phyloP scores from a whole-genome alignment of 1,140 invertebrate species.

The Drosophila baimaii region DNA sequence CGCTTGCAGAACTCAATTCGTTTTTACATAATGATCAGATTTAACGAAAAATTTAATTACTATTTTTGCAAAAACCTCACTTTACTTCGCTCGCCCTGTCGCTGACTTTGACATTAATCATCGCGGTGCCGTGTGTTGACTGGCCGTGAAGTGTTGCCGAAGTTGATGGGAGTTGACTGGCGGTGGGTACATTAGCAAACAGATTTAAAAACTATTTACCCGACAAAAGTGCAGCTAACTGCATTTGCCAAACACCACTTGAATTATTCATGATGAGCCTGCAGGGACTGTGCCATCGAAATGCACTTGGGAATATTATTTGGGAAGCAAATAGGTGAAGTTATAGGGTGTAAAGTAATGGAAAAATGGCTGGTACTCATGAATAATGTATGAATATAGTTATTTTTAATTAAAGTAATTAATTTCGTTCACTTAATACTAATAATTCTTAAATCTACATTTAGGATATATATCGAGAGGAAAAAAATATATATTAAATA shows the following conservation, averaged over 20 bases:
- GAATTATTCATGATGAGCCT: conserved; percentile 33
- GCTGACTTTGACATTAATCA: conserved; percentile 52
- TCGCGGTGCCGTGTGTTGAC: conserved; percentile 21
- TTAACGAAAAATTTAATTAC: conserved; percentile 48
- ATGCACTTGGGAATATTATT: conserved; percentile 9
- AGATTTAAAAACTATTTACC: conserved; percentile 48
- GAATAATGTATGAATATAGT: too few relatives aligned
- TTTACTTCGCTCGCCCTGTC: conserved; percentile 10
- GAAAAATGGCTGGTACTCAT: too few relatives aligned
- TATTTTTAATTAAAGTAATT: too few relatives aligned
- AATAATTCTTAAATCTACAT: too few relatives aligned
- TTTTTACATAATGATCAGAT: conserved; percentile 51
- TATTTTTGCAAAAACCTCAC: conserved; percentile 18
- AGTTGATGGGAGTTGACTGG: conserved; percentile 37
- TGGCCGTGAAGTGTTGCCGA: conserved; percentile 44
- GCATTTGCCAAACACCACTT: conserved; percentile 39
- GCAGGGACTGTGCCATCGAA: conserved; percentile 2
- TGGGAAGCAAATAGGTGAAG: background rate
- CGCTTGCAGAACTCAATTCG: conserved; percentile 35
- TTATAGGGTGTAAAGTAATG: too few relatives aligned
- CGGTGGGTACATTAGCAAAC: conserved; percentile 37
- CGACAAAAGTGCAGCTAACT: conserved; percentile 46
- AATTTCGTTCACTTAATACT: too few relatives aligned
- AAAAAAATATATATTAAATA: too few relatives aligned
- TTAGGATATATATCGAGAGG: too few relatives aligned